Evolutionary conservation across 2,888 invertebrate genomes (phyloP).

Genomic region (Ectemnius continuus): DNA sequence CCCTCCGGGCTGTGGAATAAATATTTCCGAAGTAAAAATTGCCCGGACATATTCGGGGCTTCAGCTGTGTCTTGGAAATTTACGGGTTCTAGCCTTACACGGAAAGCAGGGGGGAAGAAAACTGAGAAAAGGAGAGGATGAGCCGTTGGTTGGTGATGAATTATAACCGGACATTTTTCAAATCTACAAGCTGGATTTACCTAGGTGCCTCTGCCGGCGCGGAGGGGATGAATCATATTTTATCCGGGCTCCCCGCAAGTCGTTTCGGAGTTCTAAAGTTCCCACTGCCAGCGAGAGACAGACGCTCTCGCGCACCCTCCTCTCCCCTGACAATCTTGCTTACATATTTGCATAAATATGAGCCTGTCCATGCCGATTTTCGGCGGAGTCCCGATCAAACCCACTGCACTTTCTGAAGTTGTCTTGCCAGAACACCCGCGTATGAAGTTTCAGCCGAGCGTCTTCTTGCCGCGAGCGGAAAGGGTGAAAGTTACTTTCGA

Average conservation of each 20-base stretch:
- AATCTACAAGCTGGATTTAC: constrained; percentile 67
- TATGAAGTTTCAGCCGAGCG: constrained; percentile 5
- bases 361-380: constrained; percentile 15
- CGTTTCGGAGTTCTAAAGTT: constrained; percentile 50
- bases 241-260: constrained; percentile 33
- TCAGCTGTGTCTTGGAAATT: constrained; percentile 3
- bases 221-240: constrained; percentile 54
- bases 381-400: constrained; percentile 6
- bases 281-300: constrained; percentile 6
- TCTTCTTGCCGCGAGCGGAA: background rate
- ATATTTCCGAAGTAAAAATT: background rate
- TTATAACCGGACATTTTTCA: constrained; percentile 67
- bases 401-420: constrained; percentile 11
- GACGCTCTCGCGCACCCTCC: background rate
- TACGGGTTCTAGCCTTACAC: constrained; percentile 1
- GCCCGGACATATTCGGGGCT: background rate
- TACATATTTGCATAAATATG: constrained; percentile 29
- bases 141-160: constrained; percentile 43
- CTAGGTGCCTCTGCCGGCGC: constrained; percentile 47
- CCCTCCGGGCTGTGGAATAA: too few relatives aligned
- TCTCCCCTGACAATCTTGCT: constrained; percentile 14
- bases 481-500: constrained; percentile 4
- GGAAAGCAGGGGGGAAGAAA: background rate
- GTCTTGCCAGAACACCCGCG: constrained; percentile 7
- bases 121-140: constrained; percentile 4